These are phyloP conservation scores for Toxotes jaculatrix DNA, from an alignment of 2,113 vertebrate genomes.

Conservation along the genomic window DNA sequence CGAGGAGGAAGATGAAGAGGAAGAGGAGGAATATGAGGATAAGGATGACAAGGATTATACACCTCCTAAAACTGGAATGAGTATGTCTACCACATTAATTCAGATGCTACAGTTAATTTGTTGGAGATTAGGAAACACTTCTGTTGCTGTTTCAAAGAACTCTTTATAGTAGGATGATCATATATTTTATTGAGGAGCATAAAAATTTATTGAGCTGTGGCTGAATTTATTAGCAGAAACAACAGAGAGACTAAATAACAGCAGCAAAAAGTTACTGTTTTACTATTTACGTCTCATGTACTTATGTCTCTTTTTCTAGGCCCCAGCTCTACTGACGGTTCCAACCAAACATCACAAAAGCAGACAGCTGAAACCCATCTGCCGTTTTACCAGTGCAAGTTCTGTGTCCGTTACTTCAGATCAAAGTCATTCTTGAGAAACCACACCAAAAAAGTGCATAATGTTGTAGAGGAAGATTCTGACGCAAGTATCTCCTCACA, in stretches of 20 bases:
- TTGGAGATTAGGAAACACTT: slow-evolving; percentile 40
- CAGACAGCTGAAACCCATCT: slow-evolving; percentile 87
- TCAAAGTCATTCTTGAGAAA: slow-evolving; percentile 96
- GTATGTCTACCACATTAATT: slow-evolving; percentile 80
- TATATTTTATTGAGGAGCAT: slow-evolving; percentile 5
- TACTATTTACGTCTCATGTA: neutral
- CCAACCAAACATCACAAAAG: slow-evolving; percentile 88
- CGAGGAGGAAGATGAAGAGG: slow-evolving; percentile 90
- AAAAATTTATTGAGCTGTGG: neutral
- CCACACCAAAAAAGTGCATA: slow-evolving; percentile 95
- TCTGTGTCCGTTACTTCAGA: slow-evolving; percentile 98
- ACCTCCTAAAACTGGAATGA: slow-evolving; percentile 89
- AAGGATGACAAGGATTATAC: slow-evolving; percentile 91
- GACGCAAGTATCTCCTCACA: slow-evolving; percentile 83
- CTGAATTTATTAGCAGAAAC: neutral
- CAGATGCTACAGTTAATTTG: slow-evolving; percentile 54
- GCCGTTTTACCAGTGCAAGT: slow-evolving; percentile 98
- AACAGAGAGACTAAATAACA: neutral
- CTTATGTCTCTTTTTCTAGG: slow-evolving; percentile 82
- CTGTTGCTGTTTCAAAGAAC: slow-evolving; percentile 25
- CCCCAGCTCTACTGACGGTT: slow-evolving; percentile 87
- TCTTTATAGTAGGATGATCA: neutral
- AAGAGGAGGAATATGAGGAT: slow-evolving; percentile 88
- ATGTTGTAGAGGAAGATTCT: slow-evolving; percentile 79
- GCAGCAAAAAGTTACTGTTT: neutral